A percentile compares a stretch with the other conserved stretches of the same genome.
These are phyloP conservation scores for Bedellia somnulentella DNA, from an alignment of 2,888 invertebrate genomes.

Conservation along the genomic window DNA sequence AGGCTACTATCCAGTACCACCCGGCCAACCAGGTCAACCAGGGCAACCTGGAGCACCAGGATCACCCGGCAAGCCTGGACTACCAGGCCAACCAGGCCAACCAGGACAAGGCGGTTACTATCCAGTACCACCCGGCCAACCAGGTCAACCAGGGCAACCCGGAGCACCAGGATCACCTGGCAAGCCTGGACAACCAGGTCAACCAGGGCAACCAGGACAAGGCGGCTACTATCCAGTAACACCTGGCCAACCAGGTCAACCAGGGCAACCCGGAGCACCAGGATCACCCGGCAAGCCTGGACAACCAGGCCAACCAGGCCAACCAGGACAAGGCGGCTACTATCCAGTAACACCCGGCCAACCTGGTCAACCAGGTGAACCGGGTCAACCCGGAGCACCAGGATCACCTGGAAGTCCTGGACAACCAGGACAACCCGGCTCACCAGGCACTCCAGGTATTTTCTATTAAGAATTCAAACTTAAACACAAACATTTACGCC, in stretches of 20 bases:
- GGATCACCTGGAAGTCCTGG: no score
- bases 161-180: slow-evolving; percentile 13
- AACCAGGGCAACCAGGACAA: no score
- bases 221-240: no score
- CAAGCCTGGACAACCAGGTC: slow-evolving; percentile 9
- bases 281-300: no score
- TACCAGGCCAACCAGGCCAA: slow-evolving; percentile 13
- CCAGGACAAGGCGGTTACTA: slow-evolving; percentile 15
- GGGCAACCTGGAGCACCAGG: slow-evolving; percentile 16
- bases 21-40: slow-evolving; percentile 22
- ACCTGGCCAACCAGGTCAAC: no score
- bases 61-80: slow-evolving; percentile 19
- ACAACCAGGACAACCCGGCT: no score
- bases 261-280: no score
- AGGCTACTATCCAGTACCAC: slow-evolving; percentile 40
- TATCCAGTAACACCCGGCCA: slow-evolving; percentile 15
- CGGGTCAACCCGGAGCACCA: no score
- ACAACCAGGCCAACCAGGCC: slow-evolving; percentile 13
- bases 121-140: slow-evolving; percentile 13
- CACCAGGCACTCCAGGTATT: slow-evolving; percentile 14
- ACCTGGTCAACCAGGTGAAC: slow-evolving; percentile 17
- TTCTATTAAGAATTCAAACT: no score
- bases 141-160: slow-evolving; percentile 13
- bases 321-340: no score
- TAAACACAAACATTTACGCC: no score